A percentile compares a stretch with the other conserved stretches of the same genome.
These are phyloP conservation scores for Triplophysa tibetana DNA, from an alignment of 2,113 vertebrate genomes.

Conservation along the genomic window DNA sequence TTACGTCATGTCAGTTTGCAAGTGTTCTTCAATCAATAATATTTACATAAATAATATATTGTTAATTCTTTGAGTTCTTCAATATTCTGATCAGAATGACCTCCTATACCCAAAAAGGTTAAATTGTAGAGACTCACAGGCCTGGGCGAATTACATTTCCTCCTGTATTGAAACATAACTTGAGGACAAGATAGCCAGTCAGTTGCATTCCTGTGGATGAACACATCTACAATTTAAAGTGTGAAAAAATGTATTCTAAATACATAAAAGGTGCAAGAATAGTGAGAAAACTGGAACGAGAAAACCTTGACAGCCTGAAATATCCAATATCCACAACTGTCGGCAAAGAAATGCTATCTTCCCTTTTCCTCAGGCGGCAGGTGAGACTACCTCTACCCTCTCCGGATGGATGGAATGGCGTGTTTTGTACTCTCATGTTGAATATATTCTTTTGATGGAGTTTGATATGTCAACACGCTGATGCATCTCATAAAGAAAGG, in stretches of 20 bases:
- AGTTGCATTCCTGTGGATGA: no score
- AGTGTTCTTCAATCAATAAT: no score
- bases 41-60: no score
- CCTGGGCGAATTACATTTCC: no score
- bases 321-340: conserved; percentile 41
- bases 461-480: conserved; percentile 30
- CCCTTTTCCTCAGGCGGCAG: background rate
- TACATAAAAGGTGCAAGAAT: background rate
- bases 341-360: conserved; percentile 40
- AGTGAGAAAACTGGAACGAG: background rate
- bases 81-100: no score
- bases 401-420: conserved; percentile 21
- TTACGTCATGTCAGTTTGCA: no score
- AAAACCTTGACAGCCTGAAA: conserved; percentile 30
- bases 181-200: no score
- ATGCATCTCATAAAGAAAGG: conserved; percentile 17
- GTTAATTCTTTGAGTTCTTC: no score
- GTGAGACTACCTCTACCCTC: conserved; percentile 22
- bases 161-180: no score
- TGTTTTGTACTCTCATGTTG: conserved; percentile 38
- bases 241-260: background rate
- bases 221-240: background rate
- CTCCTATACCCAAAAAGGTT: no score
- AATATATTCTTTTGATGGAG: conserved; percentile 17
- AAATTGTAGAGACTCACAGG: no score